phyloP scores from a whole-genome alignment of 1,140 invertebrate genomes.

The Tetramorium simillimum region DNA sequence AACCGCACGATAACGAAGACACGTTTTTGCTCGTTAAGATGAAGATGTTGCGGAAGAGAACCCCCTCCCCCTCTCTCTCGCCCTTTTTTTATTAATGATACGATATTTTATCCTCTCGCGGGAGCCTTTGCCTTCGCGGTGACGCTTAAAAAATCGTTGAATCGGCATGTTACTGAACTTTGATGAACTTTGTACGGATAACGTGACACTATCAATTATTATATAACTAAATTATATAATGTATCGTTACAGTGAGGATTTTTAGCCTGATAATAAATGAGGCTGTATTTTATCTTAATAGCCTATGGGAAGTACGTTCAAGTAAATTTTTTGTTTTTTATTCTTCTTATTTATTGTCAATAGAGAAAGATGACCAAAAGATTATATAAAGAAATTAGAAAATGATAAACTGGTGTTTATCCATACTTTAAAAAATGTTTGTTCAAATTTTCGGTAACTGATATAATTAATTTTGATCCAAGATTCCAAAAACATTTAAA shows the following conservation, averaged over 20 bases:
- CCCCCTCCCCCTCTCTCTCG: neutral
- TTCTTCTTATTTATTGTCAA: neutral
- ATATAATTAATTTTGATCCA: neutral
- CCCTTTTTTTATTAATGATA: slow-evolving; percentile 62
- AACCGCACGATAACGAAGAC: slow-evolving; percentile 70
- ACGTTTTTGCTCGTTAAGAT: slow-evolving; percentile 76
- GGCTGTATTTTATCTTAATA: slow-evolving; percentile 44
- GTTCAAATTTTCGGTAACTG: neutral
- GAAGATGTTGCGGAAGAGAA: slow-evolving; percentile 44
- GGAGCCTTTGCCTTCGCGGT: neutral
- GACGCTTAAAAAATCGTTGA: neutral
- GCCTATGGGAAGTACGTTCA: slow-evolving; percentile 14
- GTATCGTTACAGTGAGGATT: neutral
- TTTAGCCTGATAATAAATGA: slow-evolving; percentile 45
- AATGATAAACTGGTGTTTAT: slow-evolving; percentile 17
- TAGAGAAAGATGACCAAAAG: slow-evolving; percentile 6
- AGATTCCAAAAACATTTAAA: neutral
- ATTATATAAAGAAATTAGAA: slow-evolving; percentile 27
- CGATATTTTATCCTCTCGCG: neutral
- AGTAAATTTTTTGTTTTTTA: slow-evolving; percentile 44
- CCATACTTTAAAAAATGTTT: neutral
- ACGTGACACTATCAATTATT: slow-evolving; percentile 34
- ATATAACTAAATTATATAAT: neutral
- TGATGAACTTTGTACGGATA: slow-evolving; percentile 3
- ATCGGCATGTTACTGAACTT: slow-evolving; percentile 26